Base-by-base conservation (phyloP, 2,888 invertebrate genomes). In the Villa cingulata region DNA sequence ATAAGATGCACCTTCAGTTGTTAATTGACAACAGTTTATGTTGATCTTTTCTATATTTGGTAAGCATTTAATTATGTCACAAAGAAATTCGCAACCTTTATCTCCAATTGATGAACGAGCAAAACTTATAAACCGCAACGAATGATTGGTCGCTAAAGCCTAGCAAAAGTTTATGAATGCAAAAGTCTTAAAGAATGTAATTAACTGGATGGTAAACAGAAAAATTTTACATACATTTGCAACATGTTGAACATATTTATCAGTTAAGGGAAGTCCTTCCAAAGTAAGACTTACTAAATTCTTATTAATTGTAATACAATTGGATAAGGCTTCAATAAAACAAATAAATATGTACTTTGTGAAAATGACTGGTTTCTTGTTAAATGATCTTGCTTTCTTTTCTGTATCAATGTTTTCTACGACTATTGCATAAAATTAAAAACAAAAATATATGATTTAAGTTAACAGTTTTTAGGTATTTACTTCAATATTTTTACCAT, bases 301-400 rank as follows among this genome's bases (percentile, higher is more conserved):
- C 34, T 75, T 72, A 16, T 80, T 83, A 53, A 75, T 75, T 20
- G 75, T 69, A 6, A 85, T 64, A 51, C 82, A 75, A 60, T 78
- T 77, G 1, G 76, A 70, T 4, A 81, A 59, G 2, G 85, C 78
- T 55, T 80, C 79, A 6, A 81, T 68, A 39, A 86, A 62, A 56
- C 78, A 77, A 50, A 74, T 75, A 43, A 86, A 67, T 59, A 86
- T 74, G 57, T 77, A 86, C 51, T 81, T 80, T 0, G 86, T 84
- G 46, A 80, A 74, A 14, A 85, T 72, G 0, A 78, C 76, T 2
- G 81, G 76, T 6, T 75, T 72, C 53, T 78, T 78, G 49, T 73
- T 74, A 55, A 80, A 77, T 0, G 76, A 74, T 54, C 78, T 76
- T 2, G 80, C 80, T 40, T 76, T 76, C 41, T 73, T 73, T 56